Evolutionary conservation across 2,113 vertebrate species (phyloP), one percentile per base, ranked within the genome.

Genomic region (Aspidoscelis tigris): DNA sequence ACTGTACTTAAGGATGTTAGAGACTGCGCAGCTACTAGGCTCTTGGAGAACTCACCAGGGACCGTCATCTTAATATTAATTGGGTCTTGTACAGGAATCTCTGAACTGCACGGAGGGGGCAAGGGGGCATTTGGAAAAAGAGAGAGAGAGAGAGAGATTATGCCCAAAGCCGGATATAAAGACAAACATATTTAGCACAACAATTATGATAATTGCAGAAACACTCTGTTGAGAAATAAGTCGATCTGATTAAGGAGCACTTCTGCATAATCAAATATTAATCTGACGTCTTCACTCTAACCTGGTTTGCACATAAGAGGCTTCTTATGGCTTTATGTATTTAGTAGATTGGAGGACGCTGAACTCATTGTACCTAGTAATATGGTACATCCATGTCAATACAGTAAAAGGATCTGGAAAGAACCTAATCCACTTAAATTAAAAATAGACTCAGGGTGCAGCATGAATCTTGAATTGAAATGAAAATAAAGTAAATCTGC

Each of bases 141-240:
- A 96, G 95, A 94, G 92, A 96, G 95, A 95, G 83, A 95, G 95
- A 96, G 93, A 94, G 94, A 95, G 96, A 97, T 97, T 95, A 95
- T 88, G 94, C 94, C 93, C 94, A 95, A 94, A 96, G 94, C 95
- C 96, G 95, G 94, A 96, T 95, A 96, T 95, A 96, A 97, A 97
- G 96, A 97, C 96, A 97, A 97, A 97, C 96, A 97, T 96, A 97
- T 97, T 98, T 98, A 98, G 96, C 95, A 94, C 96, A 96, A 98
- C 98, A 98, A 98, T 99, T 98, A 98, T 98, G 96, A 97, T 99
- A 98, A 99, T 99, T 98, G 97, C 96, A 96, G 96, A 96, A 97
- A 97, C 97, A 96, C 96, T 98, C 96, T 96, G 95, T 94, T 87
- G 92, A 93, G 96, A 96, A 97, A 98, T 97, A 97, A 96, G 96